Percentiles rank a stretch among this genome's conserved stretches.
Evolutionary conservation across 2,113 vertebrate genomes (phyloP).

Genomic region (Tragulus kanchil): DNA sequence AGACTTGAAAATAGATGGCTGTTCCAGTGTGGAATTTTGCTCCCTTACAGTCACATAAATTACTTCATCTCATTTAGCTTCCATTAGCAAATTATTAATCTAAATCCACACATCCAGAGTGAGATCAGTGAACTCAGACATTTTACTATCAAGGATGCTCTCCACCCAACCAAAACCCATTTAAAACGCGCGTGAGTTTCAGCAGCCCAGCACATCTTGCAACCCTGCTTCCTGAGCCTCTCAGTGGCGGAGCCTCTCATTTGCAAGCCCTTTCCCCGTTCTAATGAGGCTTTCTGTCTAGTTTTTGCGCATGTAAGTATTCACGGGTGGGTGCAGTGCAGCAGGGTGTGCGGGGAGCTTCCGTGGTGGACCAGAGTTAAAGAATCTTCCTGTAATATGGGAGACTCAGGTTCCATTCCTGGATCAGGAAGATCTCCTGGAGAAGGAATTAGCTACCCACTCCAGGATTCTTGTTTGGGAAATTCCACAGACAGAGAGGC

Average conservation of each 20-base stretch:
- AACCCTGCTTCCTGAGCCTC: background rate
- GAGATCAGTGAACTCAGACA: background rate
- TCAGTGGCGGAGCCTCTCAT: background rate
- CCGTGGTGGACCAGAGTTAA: background rate
- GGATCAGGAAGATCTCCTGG: background rate
- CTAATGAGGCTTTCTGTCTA: background rate
- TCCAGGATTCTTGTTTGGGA: background rate
- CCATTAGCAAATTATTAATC: constrained; percentile 47
- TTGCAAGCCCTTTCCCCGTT: background rate
- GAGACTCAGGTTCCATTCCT: background rate
- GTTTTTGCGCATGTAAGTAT: background rate
- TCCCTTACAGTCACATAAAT: background rate
- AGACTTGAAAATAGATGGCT: accelerated
- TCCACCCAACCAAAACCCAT: background rate
- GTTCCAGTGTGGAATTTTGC: background rate
- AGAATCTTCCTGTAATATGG: background rate
- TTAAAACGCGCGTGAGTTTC: background rate
- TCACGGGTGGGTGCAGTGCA: background rate
- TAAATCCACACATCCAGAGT: background rate
- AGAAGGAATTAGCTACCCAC: background rate
- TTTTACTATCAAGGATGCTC: background rate
- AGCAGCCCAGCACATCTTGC: background rate
- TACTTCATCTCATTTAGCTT: background rate
- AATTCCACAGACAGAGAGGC: background rate
- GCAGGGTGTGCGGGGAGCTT: background rate